phyloP scores from a whole-genome alignment of 2,113 vertebrate species.

The Pseudorhombus dupliciocellatus region DNA sequence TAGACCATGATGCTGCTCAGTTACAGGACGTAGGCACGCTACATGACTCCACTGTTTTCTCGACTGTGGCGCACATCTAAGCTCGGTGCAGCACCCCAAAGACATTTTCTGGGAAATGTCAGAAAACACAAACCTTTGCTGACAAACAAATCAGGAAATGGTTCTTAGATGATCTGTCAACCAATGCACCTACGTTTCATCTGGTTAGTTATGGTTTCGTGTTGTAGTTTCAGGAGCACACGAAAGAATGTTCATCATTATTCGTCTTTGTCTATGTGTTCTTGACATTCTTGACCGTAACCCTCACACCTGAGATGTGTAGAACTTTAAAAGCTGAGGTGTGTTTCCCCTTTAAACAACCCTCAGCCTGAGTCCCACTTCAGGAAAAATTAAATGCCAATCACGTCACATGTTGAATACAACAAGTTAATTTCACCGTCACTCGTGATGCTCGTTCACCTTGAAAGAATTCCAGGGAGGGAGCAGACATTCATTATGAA shows the following conservation, averaged over 20 bases:
- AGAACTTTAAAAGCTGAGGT: not conserved
- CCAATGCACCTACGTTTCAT: not conserved
- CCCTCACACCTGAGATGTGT: not conserved
- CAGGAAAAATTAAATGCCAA: not conserved
- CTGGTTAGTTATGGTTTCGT: too few relatives aligned
- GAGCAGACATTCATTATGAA: slow-evolving; percentile 48
- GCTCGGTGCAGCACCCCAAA: slow-evolving; percentile 12
- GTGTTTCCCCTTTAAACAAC: slow-evolving; percentile 16
- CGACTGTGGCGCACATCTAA: slow-evolving; percentile 17
- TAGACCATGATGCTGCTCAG: slow-evolving; percentile 23
- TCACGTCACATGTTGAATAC: slow-evolving; percentile 23
- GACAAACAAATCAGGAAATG: slow-evolving; percentile 3
- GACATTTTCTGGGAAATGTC: slow-evolving; percentile 36
- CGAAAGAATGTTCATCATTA: too few relatives aligned
- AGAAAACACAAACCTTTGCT: slow-evolving; percentile 43
- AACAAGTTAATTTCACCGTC: slow-evolving; percentile 32
- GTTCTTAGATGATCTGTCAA: not conserved
- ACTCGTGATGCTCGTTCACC: slow-evolving; percentile 22
- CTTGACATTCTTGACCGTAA: too few relatives aligned
- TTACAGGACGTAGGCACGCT: slow-evolving; percentile 1
- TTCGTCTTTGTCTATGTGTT: too few relatives aligned
- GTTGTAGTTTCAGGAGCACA: too few relatives aligned
- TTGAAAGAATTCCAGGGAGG: slow-evolving; percentile 51
- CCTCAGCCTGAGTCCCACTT: not conserved
- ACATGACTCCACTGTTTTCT: slow-evolving; percentile 9